Percentiles rank a stretch among this genome's conserved stretches.
Evolutionary conservation across 2,797 vertebrate genomes (phyloP).

Genomic region (Acomys russatus): DNA sequence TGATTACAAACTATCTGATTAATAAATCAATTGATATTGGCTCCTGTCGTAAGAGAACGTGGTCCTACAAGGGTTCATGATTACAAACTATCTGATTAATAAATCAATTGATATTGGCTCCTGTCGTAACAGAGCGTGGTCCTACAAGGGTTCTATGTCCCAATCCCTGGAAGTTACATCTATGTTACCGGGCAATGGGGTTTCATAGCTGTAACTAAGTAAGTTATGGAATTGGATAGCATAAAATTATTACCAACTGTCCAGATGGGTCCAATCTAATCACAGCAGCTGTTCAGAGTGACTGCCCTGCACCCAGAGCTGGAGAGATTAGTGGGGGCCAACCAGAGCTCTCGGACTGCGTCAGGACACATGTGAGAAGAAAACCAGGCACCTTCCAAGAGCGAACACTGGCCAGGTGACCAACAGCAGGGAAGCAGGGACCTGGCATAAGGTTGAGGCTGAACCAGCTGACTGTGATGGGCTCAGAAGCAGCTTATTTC

Average conservation of each 20-base stretch:
- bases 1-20: constrained; percentile 22
- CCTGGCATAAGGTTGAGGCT: neutral
- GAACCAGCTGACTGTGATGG: neutral
- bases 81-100: constrained; percentile 4
- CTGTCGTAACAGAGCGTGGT: neutral
- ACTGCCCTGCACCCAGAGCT: neutral
- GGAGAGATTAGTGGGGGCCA: neutral
- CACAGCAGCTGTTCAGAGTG: constrained; percentile 1
- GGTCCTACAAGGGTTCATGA: neutral
- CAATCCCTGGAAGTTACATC: neutral
- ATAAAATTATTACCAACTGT: constrained; percentile 23
- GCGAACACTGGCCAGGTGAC: neutral
- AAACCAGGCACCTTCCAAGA: neutral
- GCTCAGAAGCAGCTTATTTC: constrained; percentile 12
- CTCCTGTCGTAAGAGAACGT: neutral
- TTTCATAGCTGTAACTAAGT: neutral
- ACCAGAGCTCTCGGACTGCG: neutral
- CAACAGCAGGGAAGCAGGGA: neutral
- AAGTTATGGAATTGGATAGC: neutral
- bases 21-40: constrained; percentile 12
- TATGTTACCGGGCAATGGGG: neutral
- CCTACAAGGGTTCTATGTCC: neutral
- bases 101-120: constrained; percentile 19
- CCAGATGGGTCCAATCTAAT: neutral
- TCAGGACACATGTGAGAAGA: neutral